Evolutionary conservation across 2,888 invertebrate genomes (phyloP), one percentile per base, ranked within the genome.

Genomic region (Cantharis nigra): DNA sequence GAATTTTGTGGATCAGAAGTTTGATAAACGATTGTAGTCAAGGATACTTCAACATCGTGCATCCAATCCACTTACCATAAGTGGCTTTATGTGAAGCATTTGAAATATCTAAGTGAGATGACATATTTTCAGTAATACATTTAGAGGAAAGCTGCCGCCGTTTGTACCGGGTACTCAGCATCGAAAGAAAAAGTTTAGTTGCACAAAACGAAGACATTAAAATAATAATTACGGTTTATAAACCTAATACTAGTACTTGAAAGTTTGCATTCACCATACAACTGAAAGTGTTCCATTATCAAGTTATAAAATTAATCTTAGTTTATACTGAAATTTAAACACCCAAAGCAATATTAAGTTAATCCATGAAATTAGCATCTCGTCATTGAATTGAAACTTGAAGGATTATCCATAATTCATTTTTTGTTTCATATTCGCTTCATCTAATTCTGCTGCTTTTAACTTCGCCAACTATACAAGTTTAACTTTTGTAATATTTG

Each of bases 341-440:
- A 49, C 49, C n/a, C n/a, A n/a, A 49, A 49, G 49, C 49, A 49
- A 49, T 49, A 49, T 49, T 49, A 49, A 49, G 49, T 23, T 67
- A 67, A 67, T 67, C 65, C 26, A n/a, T 67, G 23, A 67, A 67
- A 67, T 67, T 67, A 67, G 65, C 65, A 67, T 67, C 9, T 23
- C 65, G 18, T 67, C 65, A 67, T 67, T 67, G 23, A 67, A 67
- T 67, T 67, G 65, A 67, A 67, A 67, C 26, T 23, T 67, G 18
- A 18, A 26, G 65, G 65, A 67, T 67, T 67, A 67, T 67, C 65
- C 65, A 67, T 67, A 67, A 67, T 67, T 67, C 65, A 67, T 23
- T 67, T 67, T 67, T 67, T 18, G 26, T 26, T 67, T 67, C 20
- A 23, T 67, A 67, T 67, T 67, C 65, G 65, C 65, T 23, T 67